Evolutionary conservation across 2,113 vertebrate genomes (phyloP), one percentile per base, ranked within the genome.

Genomic region (Eidolon helvum): DNA sequence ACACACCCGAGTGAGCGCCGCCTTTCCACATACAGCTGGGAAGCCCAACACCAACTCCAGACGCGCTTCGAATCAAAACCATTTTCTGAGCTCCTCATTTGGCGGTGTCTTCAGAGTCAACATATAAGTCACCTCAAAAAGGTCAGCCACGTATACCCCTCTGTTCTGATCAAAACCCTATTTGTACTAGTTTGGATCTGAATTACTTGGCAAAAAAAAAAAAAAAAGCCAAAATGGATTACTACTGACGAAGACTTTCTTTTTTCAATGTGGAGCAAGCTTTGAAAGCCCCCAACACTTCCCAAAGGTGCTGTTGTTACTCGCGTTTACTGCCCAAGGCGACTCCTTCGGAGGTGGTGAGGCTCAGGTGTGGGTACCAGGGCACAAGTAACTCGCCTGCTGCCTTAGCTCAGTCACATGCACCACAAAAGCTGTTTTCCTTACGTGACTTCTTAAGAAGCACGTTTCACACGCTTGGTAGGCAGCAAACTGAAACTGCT

Each of bases 401-500:
- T 14, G 48, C 12, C 12, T 12, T 50, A 12, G 15, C 48, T 50
- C 30, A 11, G 35, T 10, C 53, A 82, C 14, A 16, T 3, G 24
- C 1, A 35, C 11, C 10, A 68, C 3, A 75, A 35, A 80, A 79
- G 28, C 3, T 68, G 2, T 38, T 95, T 94, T 57, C 55, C 75
- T 94, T 87, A 83, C 4, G 7, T 14, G 43, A 14, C 2, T 92
- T 91, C n/a, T 75, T 68, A 59, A 0, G 2, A 91, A 78, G 24
- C 33, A 72, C 24, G 50, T 16, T 87, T 96, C 38, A 91, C 10
- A 84, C 4, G 38, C 4, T 35, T 4, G 59, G 6, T 35, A 63
- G 50, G 38, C 69, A 92, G 24, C 63, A 87, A 87, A 80, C 16
- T 40, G 65, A 79, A 91, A 82, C 11, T 40, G 50, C 33, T 88